phyloP scores from a whole-genome alignment of 2,113 vertebrate genomes.

The Malurus melanocephalus region DNA sequence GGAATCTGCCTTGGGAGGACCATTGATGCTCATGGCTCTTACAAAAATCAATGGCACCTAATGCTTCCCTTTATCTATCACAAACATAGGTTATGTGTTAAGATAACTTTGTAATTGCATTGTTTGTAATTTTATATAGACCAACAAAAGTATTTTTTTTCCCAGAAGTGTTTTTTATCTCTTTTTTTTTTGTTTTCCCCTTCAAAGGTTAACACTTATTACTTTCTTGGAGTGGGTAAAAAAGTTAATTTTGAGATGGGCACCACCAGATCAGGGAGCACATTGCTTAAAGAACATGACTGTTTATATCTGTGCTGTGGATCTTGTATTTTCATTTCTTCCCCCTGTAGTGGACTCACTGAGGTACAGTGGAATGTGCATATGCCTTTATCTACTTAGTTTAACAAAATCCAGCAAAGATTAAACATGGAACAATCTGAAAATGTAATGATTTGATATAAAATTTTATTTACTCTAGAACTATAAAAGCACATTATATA shows the following conservation, averaged over 20 bases:
- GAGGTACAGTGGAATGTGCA: neutral
- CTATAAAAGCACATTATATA: neutral
- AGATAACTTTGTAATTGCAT: neutral
- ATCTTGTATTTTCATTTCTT: neutral
- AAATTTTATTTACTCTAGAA: neutral
- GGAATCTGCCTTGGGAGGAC: neutral
- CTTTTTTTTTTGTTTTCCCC: accelerated
- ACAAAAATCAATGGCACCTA: accelerated
- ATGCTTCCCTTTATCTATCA: neutral
- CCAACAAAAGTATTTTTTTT: neutral
- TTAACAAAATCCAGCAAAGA: neutral
- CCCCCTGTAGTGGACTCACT: neutral
- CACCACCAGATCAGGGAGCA: neutral
- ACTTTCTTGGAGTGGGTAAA: neutral
- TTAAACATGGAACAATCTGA: neutral
- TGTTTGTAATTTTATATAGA: neutral
- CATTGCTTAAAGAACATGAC: neutral
- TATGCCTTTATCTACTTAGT: neutral
- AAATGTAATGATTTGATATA: neutral
- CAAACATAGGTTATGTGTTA: accelerated
- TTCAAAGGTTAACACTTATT: neutral
- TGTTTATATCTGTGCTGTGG: neutral
- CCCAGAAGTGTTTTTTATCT: neutral
- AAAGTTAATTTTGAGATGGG: neutral
- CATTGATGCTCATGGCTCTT: accelerated